Evolutionary conservation across 2,888 invertebrate genomes (phyloP), one percentile per base, ranked within the genome.

Genomic region (Caenorhabditis angaria): DNA sequence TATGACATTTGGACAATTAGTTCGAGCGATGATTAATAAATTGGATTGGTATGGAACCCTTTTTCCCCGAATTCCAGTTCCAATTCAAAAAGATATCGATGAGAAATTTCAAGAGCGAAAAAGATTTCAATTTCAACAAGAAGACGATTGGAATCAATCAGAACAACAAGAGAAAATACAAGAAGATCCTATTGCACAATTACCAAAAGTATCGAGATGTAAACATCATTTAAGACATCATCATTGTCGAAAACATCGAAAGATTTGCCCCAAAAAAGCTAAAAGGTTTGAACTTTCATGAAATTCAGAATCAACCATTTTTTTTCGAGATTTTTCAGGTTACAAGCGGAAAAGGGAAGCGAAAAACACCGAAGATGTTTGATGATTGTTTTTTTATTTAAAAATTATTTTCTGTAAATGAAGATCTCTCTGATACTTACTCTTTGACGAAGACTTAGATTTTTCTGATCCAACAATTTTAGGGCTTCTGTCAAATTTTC

Each of bases 11-110:
- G 99, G 99, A 0, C 93, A 94, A 56, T 64, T 86, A 59, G 76
- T 83, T 10, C 70, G 83, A 14, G 70, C 78, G 57, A 83, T 86
- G 81, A 71, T 86, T 20, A 84, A 83, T 18, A 85, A 97, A 88
- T 90, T 99, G 67, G 99, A 99, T 88, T 99, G 99, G 97, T 99
- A 96, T 90, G 94, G 94, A 51, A 99, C 99, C 0, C 90, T 99
- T 22, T 99, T 99, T 88, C 99, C 99, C 0, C 91, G 99, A 80
- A 97, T 99, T 88, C 99, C 99, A 0, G 97, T 99, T 70, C 97
- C 97, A 27, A 96, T 97, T 84, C 77, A 87, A 80, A 87, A 87
- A 58, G 83, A 84, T 1, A 85, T 87, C 59, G 87, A 85, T 51
- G 75, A 80, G 54, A 86, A 84, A 62, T 81, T 87, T 56, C 67